Evolutionary conservation across 2,888 invertebrate genomes (phyloP).

Genomic region (Caenorhabditis wallacei): DNA sequence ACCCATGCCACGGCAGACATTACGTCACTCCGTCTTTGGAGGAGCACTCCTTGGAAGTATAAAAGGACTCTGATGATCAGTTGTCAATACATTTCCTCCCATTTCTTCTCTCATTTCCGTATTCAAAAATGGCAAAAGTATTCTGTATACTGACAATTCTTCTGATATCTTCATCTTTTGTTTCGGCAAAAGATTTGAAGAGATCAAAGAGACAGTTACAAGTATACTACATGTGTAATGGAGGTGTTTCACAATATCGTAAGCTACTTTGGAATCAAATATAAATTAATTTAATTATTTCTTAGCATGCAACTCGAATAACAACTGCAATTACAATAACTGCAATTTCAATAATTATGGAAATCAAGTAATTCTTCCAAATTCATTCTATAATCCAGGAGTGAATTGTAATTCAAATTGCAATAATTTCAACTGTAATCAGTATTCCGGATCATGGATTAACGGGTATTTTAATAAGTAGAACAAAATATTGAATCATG

Average conservation of each 20-base stretch:
- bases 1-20: slow-evolving; percentile 59
- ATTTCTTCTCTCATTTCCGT: slow-evolving; percentile 3
- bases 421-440: slow-evolving; percentile 71
- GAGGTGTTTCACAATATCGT: slow-evolving; percentile 71
- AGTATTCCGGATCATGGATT: slow-evolving; percentile 69
- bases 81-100: slow-evolving; percentile 31
- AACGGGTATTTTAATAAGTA: slow-evolving; percentile 68
- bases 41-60: slow-evolving; percentile 58
- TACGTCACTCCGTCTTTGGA: slow-evolving; percentile 47
- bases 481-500: neutral
- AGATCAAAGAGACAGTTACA: slow-evolving; percentile 71
- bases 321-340: slow-evolving; percentile 63
- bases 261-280: slow-evolving; percentile 18
- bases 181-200: slow-evolving; percentile 63
- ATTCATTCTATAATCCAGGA: slow-evolving; percentile 70
- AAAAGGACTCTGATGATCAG: slow-evolving; percentile 37
- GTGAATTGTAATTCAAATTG: slow-evolving; percentile 73
- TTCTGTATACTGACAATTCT: slow-evolving; percentile 24
- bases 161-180: slow-evolving; percentile 9
- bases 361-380: slow-evolving; percentile 59
- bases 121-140: slow-evolving; percentile 45
- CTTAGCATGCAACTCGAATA: slow-evolving; percentile 37
- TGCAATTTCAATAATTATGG: slow-evolving; percentile 58
- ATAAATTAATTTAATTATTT: neutral
- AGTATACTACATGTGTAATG: slow-evolving; percentile 73